Conservation (phyloP, 1,140 invertebrate genomes). For the Notospermus geniculatus region DNA sequence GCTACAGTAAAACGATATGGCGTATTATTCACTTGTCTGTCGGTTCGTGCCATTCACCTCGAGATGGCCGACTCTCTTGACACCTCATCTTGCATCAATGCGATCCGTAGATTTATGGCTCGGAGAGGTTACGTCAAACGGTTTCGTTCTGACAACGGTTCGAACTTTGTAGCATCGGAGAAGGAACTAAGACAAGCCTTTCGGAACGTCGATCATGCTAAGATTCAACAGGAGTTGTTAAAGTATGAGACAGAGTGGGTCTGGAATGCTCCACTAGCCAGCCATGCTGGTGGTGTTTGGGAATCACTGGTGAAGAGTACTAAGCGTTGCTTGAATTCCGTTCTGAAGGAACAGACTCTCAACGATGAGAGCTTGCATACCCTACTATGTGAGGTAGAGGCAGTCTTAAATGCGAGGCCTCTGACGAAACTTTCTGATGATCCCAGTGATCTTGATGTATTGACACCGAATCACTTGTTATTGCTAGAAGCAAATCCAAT, state of each 20-base stretch:
- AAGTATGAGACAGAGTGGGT: constrained; percentile 8
- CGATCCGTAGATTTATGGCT: constrained; percentile 20
- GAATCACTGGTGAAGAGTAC: constrained; percentile 21
- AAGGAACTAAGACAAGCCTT: constrained; percentile 4
- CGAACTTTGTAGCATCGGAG: constrained; percentile 17
- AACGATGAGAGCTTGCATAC: constrained; percentile 24
- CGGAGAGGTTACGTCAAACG: constrained; percentile 17
- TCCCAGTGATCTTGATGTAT: not conserved
- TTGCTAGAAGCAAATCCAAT: constrained; percentile 6
- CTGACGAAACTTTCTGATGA: constrained; percentile 7
- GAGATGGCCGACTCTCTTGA: constrained; percentile 23
- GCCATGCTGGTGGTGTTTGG: too few species aligned
- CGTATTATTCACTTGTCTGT: constrained; percentile 29
- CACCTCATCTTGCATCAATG: constrained; percentile 27
- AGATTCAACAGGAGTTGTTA: too few species aligned
- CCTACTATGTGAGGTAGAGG: constrained; percentile 21
- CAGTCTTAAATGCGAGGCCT: constrained; percentile 18
- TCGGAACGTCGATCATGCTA: constrained; percentile 11
- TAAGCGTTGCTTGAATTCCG: constrained; percentile 13
- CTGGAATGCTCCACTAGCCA: constrained; percentile 4
- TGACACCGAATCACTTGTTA: constrained; percentile 13
- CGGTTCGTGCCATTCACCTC: constrained; percentile 26
- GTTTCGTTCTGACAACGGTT: constrained; percentile 24
- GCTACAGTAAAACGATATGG: constrained; percentile 28
- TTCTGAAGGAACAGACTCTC: constrained; percentile 21